phyloP scores from a whole-genome alignment of 2,797 vertebrate genomes.

The Setipinna tenuifilis region DNA sequence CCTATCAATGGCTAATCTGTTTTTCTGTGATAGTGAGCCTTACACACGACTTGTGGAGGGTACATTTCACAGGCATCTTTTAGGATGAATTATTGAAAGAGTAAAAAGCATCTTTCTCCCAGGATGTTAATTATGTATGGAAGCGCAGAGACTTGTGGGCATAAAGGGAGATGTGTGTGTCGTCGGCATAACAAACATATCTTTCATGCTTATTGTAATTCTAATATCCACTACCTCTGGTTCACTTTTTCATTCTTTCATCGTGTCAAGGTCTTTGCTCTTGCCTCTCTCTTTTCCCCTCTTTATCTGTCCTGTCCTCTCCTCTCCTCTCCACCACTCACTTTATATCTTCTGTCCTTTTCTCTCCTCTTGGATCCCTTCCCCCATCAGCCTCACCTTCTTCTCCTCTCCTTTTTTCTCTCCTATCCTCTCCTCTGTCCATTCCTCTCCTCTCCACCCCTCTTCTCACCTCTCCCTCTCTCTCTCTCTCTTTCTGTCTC shows the following conservation, averaged over 20 bases:
- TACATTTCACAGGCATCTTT: slow-evolving; percentile 15
- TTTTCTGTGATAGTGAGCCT: background rate
- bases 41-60: background rate
- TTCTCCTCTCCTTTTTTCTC: too few relatives aligned
- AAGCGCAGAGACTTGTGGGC: slow-evolving; percentile 18
- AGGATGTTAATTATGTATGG: slow-evolving; percentile 48
- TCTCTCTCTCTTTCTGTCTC: too few relatives aligned
- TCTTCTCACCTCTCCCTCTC: too few relatives aligned
- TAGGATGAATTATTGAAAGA: slow-evolving; percentile 47
- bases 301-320: too few relatives aligned
- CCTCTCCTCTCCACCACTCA: too few relatives aligned
- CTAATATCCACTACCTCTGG: background rate
- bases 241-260: background rate
- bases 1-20: background rate
- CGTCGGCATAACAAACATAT: background rate
- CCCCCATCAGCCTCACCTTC: too few relatives aligned
- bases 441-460: too few relatives aligned
- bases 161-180: slow-evolving; percentile 28
- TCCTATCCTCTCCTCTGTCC: too few relatives aligned
- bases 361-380: background rate
- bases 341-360: background rate
- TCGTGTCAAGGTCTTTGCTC: background rate
- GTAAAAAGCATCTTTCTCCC: slow-evolving; percentile 23
- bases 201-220: background rate
- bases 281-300: too few relatives aligned